Evolutionary conservation across 92 coral and sea anemone genomes (phyloP), one percentile per base, ranked within the genome.

Genomic region (Epizoanthus fatuus): DNA sequence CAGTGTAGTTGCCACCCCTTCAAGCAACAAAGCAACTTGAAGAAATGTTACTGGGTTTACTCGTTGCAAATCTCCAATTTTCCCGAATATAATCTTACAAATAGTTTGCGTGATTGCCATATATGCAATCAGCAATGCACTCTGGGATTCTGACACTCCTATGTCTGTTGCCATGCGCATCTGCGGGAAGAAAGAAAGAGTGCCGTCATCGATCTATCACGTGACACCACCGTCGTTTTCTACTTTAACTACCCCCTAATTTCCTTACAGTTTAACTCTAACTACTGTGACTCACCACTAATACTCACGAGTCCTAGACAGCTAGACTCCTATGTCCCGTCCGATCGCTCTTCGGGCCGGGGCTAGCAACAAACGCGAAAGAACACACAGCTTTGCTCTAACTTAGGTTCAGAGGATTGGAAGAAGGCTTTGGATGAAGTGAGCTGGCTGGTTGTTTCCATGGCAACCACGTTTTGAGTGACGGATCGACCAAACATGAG

Each of bases 121-220:
- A 72, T 88, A 93, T 9, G 94, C 97, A 72, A 93, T 87, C 72
- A 93, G 89, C 63, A 93, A 84, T 0, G 97, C 88, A 51, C 97
- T 90, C 44, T 88, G 49, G 65, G 94, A 88, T 60, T 87, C 76
- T 10, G 94, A 81, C 20, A 93, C 89, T 10, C 97, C 97, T 8
- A 91, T 86, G 57, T 93, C 89, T 49, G 83, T 89, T 11, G 97
- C 94, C 79, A 93, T 85, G 25, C 97, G 93, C 12, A 93, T 84
- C 97, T 93, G n/a, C n/a, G n/a, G 75, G 7, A 56, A 73, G 47
- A 59, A 62, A 62, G 63, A 55, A 57, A 87, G 20, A 71, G 13
- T n/a, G 10, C 49, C 20, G 19, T 83, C n/a, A 37, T 7, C 12
- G 52, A 14, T 42, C 37, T 22, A 11, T 53, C 35, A 3, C 40